Percentiles rank a stretch among this genome's conserved stretches.
Conservation (phyloP, 2,113 vertebrate species). For the Chionodraco myersi region DNA sequence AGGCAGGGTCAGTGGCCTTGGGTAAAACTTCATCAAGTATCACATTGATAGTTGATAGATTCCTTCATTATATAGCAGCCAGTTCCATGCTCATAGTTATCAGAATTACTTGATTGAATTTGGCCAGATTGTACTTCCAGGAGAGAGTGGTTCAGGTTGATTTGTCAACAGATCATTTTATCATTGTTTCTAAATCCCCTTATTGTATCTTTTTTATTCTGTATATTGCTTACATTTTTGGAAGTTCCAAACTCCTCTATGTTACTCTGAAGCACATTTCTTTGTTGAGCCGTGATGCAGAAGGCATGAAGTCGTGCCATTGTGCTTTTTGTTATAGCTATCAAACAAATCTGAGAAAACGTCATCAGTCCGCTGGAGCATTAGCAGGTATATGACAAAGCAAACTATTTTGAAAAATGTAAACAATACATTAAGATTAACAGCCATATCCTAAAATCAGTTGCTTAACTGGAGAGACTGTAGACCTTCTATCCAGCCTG, state of each 20-base stretch:
- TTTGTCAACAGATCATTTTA: constrained; percentile 8
- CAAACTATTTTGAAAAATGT: not conserved
- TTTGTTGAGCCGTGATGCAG: constrained; percentile 4
- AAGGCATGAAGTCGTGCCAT: not conserved
- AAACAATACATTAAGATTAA: not conserved
- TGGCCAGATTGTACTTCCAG: not conserved
- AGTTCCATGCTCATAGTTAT: not conserved
- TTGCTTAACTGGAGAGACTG: not conserved
- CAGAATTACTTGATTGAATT: not conserved
- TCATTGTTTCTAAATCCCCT: constrained; percentile 4
- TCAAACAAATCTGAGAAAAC: not conserved
- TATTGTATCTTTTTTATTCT: not conserved
- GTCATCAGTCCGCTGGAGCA: not conserved
- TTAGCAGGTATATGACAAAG: too few relatives aligned
- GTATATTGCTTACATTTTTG: not conserved
- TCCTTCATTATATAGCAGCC: not conserved
- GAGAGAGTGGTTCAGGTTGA: not conserved
- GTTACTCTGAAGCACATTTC: not conserved
- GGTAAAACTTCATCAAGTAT: constrained; percentile 23
- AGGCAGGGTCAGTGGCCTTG: not conserved
- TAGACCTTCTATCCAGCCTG: not conserved
- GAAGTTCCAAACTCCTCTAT: not conserved
- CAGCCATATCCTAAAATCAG: not conserved
- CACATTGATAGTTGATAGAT: constrained; percentile 35
- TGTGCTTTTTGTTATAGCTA: constrained; percentile 5